Conservation (phyloP, 1,140 invertebrate species). For the Leptinotarsa undecemlineata region DNA sequence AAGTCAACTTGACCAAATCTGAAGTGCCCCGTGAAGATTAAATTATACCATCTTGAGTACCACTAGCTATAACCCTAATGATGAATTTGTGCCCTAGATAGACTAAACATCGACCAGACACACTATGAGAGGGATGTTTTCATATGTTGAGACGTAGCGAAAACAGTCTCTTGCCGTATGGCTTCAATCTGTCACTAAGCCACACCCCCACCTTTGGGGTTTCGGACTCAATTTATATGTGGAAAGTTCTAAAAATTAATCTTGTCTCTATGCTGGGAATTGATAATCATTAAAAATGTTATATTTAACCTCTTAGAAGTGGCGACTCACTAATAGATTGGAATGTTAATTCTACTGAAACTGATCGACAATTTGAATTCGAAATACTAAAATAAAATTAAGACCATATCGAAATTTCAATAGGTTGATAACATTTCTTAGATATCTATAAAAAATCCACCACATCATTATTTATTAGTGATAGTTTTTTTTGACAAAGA, state of each 20-base stretch:
- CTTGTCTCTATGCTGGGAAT: no score
- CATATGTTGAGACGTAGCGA: conserved; percentile 16
- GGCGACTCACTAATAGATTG: no score
- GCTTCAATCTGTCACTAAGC: conserved; percentile 32
- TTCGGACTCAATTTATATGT: conserved; percentile 31
- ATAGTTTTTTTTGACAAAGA: no score
- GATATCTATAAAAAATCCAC: no score
- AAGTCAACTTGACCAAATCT: conserved; percentile 13
- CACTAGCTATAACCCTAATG: conserved; percentile 7
- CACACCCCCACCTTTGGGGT: conserved; percentile 23
- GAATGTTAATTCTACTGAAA: no score
- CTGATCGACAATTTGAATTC: no score
- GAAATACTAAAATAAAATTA: no score
- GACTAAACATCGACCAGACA: conserved; percentile 25
- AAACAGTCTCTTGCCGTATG: conserved; percentile 23
- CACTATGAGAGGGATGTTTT: conserved; percentile 21
- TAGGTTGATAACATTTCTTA: no score
- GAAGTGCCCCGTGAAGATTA: conserved; percentile 1
- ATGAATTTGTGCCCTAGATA: conserved; percentile 15
- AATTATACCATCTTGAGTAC: not conserved
- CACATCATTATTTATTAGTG: no score
- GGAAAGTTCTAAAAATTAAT: not conserved
- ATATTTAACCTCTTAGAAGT: no score
- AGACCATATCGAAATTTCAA: no score
- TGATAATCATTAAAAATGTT: no score